Evolutionary conservation across 2,888 invertebrate genomes (phyloP).

Genomic region (Rhaphigaster nebulosa): DNA sequence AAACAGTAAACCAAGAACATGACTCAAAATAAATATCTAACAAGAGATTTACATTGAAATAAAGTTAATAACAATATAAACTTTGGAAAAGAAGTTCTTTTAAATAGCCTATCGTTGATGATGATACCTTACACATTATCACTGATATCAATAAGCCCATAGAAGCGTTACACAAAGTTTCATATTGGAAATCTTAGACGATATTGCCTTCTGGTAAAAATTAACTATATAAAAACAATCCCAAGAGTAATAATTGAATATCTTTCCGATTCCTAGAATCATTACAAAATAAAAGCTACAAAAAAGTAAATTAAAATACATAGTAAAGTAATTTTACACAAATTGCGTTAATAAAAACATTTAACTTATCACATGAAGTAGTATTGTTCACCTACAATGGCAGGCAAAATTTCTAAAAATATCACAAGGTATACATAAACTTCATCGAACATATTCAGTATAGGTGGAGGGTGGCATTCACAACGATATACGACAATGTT

Average conservation of each 20-base stretch:
- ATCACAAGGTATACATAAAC: conserved; percentile 45
- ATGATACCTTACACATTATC: neutral
- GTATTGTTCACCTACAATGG: conserved; percentile 19
- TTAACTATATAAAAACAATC: neutral
- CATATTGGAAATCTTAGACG: neutral
- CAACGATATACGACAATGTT: too few relatives aligned
- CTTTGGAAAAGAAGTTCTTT: neutral
- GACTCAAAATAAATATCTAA: neutral
- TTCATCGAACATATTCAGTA: neutral
- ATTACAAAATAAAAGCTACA: neutral
- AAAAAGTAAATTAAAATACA: neutral
- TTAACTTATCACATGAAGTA: conserved; percentile 31
- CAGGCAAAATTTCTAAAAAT: neutral
- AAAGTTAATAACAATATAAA: neutral
- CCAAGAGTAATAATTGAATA: neutral
- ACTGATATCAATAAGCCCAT: neutral
- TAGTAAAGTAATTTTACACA: neutral
- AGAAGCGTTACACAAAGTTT: neutral
- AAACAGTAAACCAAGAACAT: neutral
- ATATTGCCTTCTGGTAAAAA: neutral
- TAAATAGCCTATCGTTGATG: neutral
- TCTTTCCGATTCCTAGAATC: neutral
- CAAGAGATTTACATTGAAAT: neutral
- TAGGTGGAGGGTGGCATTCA: neutral
- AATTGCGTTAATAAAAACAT: neutral